A percentile compares a stretch with the other conserved stretches of the same genome.
Conservation (phyloP, 2,888 invertebrate genomes). For the Ophonus ardosiacus region DNA sequence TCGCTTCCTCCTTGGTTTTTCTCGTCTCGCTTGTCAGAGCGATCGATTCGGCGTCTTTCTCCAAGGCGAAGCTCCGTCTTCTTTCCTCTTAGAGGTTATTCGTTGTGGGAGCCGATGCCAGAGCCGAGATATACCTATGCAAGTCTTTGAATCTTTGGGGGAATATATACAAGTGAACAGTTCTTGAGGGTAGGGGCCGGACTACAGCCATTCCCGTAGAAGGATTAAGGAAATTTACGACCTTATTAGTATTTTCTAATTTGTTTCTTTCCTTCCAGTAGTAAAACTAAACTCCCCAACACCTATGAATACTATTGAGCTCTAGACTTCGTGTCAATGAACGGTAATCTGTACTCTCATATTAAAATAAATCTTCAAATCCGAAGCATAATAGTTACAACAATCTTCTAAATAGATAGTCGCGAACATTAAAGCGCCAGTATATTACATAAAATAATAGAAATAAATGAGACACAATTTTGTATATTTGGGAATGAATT, state of each 20-base stretch:
- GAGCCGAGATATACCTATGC: conserved; percentile 24
- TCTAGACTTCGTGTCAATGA: too few species aligned
- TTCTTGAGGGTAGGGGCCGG: neutral
- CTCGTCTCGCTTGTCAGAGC: conserved; percentile 29
- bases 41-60: conserved; percentile 33
- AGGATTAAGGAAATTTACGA: conserved; percentile 40
- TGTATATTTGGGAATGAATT: too few species aligned
- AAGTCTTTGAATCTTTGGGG: conserved; percentile 24
- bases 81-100: conserved; percentile 1
- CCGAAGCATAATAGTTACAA: too few species aligned
- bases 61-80: conserved; percentile 2
- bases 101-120: neutral
- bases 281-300: neutral
- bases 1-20: neutral
- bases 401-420: too few species aligned
- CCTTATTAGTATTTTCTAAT: conserved; percentile 31
- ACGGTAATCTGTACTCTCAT: too few species aligned
- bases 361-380: too few species aligned
- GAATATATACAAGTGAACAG: conserved; percentile 29
- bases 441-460: too few species aligned
- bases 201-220: neutral
- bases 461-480: too few species aligned
- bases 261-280: neutral
- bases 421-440: too few species aligned
- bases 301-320: neutral